A percentile compares a stretch with the other conserved stretches of the same genome.
These are phyloP conservation scores for Branchellion lobata DNA, from an alignment of 2,888 invertebrate species.

Conservation along the genomic window DNA sequence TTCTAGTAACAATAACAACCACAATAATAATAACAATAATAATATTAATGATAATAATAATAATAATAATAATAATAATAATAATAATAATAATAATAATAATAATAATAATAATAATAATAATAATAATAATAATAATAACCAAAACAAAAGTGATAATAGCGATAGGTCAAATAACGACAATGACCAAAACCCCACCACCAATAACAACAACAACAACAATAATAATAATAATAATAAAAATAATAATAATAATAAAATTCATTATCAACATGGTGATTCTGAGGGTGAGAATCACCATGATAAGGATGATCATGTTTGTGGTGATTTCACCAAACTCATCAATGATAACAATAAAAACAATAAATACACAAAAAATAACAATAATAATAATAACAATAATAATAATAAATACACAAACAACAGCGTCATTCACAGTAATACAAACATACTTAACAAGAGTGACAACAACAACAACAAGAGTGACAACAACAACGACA, in stretches of 20 bases:
- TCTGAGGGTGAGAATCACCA: background rate
- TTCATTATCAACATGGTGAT: too few relatives aligned
- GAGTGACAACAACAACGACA: background rate
- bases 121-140: too few relatives aligned
- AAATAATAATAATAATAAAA: too few relatives aligned
- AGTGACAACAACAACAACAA: background rate
- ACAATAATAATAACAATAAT: too few relatives aligned
- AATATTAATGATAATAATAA: too few relatives aligned
- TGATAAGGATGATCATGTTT: background rate
- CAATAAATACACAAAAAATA: background rate
- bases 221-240: background rate
- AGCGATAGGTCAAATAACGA: background rate
- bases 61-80: too few relatives aligned
- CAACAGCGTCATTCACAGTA: background rate
- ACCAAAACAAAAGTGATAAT: background rate
- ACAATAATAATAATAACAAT: background rate
- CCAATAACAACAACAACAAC: background rate
- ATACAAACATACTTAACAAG: background rate
- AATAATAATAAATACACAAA: background rate
- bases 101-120: background rate
- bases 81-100: too few relatives aligned
- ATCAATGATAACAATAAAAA: background rate
- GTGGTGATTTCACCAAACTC: background rate
- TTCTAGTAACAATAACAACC: too few relatives aligned
- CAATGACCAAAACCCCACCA: background rate